Conservation (phyloP, 2,888 invertebrate species). For the Corythucha ciliata region DNA sequence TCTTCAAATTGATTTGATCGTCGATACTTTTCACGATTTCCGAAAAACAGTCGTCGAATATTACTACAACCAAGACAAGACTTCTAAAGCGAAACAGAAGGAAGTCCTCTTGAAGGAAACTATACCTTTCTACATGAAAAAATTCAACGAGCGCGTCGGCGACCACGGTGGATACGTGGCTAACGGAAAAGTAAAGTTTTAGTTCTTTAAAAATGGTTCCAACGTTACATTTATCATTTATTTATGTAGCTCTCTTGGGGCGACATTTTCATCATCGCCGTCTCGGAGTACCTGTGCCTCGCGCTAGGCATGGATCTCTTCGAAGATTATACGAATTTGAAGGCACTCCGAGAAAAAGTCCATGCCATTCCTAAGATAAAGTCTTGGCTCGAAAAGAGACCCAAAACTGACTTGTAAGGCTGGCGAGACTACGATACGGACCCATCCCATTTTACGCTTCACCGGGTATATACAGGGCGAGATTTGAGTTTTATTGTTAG, state of each 20-base stretch:
- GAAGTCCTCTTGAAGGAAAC: conserved; percentile 46
- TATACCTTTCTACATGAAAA: conserved; percentile 51
- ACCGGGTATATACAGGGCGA: no score
- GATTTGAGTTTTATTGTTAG: no score
- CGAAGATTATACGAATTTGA: conserved; percentile 50
- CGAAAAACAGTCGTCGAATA: conserved; percentile 45
- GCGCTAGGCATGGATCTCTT: conserved; percentile 49
- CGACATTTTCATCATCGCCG: conserved; percentile 51
- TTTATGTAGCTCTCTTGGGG: conserved; percentile 52
- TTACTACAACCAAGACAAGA: conserved; percentile 48
- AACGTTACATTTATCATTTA: background rate
- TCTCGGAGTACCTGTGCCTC: conserved; percentile 45
- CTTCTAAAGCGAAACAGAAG: conserved; percentile 45
- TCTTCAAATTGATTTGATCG: conserved; percentile 52
- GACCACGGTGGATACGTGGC: conserved; percentile 53
- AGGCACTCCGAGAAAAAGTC: conserved; percentile 48
- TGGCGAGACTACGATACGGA: no score
- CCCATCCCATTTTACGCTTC: no score
- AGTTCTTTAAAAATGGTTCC: background rate
- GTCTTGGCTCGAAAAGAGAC: conserved; percentile 55
- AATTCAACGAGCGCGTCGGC: conserved; percentile 49
- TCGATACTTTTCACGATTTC: conserved; percentile 53
- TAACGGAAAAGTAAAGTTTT: conserved; percentile 43
- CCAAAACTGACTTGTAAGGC: conserved; percentile 42
- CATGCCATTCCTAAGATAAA: conserved; percentile 50